Conservation (phyloP, 2,888 invertebrate genomes). For the Volucella bombylans region DNA sequence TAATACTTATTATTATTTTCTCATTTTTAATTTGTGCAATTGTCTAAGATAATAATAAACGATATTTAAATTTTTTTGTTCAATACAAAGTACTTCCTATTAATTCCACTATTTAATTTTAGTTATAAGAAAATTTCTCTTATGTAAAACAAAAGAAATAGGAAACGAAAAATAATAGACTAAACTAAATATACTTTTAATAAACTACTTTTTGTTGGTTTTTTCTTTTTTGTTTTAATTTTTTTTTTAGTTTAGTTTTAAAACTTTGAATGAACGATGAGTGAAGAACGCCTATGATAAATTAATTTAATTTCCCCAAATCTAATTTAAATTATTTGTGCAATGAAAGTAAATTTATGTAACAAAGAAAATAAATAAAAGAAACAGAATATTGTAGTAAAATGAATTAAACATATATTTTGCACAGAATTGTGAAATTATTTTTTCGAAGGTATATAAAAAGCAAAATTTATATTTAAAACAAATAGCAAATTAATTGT, state of each 20-base stretch:
- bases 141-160: slow-evolving; percentile 11
- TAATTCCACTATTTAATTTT: slow-evolving; percentile 43
- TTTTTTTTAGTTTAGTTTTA: not conserved
- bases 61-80: slow-evolving; percentile 10
- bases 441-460: slow-evolving; percentile 17
- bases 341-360: slow-evolving; percentile 28
- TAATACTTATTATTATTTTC: not conserved
- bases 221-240: not conserved
- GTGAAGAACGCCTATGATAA: slow-evolving; percentile 48
- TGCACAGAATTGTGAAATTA: slow-evolving; percentile 24
- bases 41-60: not conserved
- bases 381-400: slow-evolving; percentile 35
- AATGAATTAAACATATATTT: slow-evolving; percentile 38
- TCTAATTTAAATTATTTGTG: slow-evolving; percentile 40
- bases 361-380: slow-evolving; percentile 8
- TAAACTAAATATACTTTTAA: not conserved
- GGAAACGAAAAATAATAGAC: not conserved
- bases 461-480: slow-evolving; percentile 12
- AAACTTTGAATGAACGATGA: slow-evolving; percentile 26
- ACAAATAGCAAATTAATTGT: slow-evolving; percentile 65
- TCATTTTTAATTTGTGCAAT: slow-evolving; percentile 26
- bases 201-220: not conserved
- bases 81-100: slow-evolving; percentile 37
- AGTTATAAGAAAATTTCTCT: slow-evolving; percentile 13
- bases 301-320: slow-evolving; percentile 8